phyloP scores from a whole-genome alignment of 2,113 vertebrate genomes.

The zebrafish (Danio rerio) region GRCz12tu NC_133176.1:2715501-2716000 shows the following conservation, averaged over 20 bases:
- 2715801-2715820: not conserved
- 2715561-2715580: not conserved
- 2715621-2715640: slow-evolving; percentile 27
- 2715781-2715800: slow-evolving; percentile 6
- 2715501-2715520: not conserved
- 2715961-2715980: no score
- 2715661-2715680: not conserved
- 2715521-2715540: not conserved
- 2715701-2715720: slow-evolving; percentile 6
- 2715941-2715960: not conserved
- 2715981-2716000: no score
- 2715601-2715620: not conserved
- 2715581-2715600: not conserved
- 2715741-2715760: slow-evolving; percentile 37
- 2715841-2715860: not conserved
- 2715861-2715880: not conserved
- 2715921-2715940: not conserved
- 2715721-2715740: slow-evolving; percentile 12
- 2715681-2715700: not conserved
- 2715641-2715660: slow-evolving; percentile 14
- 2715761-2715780: not conserved
- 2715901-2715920: not conserved
- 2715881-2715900: not conserved
- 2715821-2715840: slow-evolving; percentile 7
- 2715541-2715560: slow-evolving; percentile 3